These are phyloP conservation scores for Corapipo altera DNA, from an alignment of 2,113 vertebrate genomes.

Conservation along the genomic window DNA sequence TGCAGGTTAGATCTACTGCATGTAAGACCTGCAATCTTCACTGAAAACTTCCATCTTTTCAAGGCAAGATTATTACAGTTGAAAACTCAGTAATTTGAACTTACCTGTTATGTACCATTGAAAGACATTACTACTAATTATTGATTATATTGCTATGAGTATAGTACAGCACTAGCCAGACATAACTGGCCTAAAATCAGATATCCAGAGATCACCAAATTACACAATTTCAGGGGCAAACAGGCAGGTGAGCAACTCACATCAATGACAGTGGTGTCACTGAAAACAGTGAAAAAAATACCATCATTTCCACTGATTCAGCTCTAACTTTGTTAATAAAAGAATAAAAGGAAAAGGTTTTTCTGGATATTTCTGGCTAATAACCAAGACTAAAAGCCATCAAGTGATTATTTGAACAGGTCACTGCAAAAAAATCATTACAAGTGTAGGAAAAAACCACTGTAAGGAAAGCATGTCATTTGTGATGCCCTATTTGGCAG, in stretches of 20 bases:
- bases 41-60: not conserved
- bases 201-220: not conserved
- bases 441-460: not conserved
- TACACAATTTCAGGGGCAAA: not conserved
- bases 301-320: not conserved
- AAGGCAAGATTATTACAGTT: not conserved
- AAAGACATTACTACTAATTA: not conserved
- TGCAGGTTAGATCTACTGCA: not conserved
- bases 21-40: not conserved
- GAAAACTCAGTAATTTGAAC: not conserved
- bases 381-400: not conserved
- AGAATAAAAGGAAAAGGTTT: not conserved
- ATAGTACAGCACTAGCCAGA: not conserved
- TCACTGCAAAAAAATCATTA: not conserved
- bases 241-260: not conserved
- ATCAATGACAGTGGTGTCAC: not conserved
- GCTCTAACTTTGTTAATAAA: not conserved
- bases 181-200: not conserved
- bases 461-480: not conserved
- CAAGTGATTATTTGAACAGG: not conserved
- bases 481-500: not conserved
- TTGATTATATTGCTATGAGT: not conserved
- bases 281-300: not conserved
- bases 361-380: not conserved
- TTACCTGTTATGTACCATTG: not conserved